Base-by-base conservation (phyloP, 2,797 vertebrate genomes). In the Valencia hispanica region DNA sequence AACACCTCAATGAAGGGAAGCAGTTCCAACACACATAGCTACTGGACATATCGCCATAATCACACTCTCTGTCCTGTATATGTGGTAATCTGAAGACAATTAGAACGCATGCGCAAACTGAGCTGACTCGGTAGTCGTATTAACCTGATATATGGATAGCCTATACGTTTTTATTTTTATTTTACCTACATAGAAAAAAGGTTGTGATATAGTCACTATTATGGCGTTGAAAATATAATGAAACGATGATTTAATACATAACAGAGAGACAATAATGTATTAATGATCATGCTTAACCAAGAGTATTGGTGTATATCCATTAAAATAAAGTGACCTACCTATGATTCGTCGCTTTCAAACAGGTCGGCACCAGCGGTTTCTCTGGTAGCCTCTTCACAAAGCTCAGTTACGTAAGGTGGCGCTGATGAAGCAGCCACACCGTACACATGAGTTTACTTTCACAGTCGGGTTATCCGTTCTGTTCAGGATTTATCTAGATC, bases 391-490 rank as follows among this genome's bases (percentile, higher is more conserved):
- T 36, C 78, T 73, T 73, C 87, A 85, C 90, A 78, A 84, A 88
- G 86, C 90, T 66, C 83, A 22, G 92, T 95, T 94, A 94, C 90
- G 90, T 93, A 94, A 95, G 85, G 51, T 78, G 76, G 70, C 83
- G 74, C 82, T 15, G 75, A 51, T 36, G 66, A 78, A 50, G 3
- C 83, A 5, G 55, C 59, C 77, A 6, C 51, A 25, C 78, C 41
- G 70, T 10, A 70, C 69, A 57, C 66, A 65, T n/a, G 70, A 68
- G 9, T 83, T 78, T 11, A 72, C 78, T 59, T 51, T 78, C 27
- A 45, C 79, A 22, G 51, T 51, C 5, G 81, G 11, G 53, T 63
- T 2, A 4, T 81, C 61, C 72, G 72, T 15, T 32, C 55, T 75
- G 76, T 14, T 39, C 86, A 72, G 71, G 51, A 18, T 32, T 55